Evolutionary conservation across 2,113 vertebrate species (phyloP), one percentile per base, ranked within the genome.

Genomic region (Urocitellus parryii): DNA sequence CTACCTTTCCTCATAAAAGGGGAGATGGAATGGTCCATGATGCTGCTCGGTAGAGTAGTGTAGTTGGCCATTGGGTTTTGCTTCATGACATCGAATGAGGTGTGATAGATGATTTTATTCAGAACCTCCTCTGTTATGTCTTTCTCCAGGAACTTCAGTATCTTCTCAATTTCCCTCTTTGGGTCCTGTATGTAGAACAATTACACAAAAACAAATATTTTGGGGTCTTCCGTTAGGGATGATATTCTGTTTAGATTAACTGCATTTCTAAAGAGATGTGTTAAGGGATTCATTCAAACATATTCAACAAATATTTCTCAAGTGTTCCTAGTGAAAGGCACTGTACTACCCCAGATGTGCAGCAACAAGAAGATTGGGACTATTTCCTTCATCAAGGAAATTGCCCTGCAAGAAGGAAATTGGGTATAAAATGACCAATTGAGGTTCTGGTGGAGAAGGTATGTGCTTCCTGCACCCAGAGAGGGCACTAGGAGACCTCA

Each of bases 61-160:
- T 98, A 99, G 96, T 99, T 99, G 79, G 98, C 94, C 87, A 98
- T 97, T 34, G 98, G 98, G 93, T 99, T 99, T 42, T 98, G 95
- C 96, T 98, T 99, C 99, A 99, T 99, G 12, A 98, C 97, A 48
- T 99, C 98, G 95, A 99, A 99, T 32, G 98, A 98, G 0, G 98
- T 98, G 56, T 96, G 95, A 76, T 97, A 87, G 68, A 97, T 42
- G 37, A 99, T 98, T 84, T 91, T 98, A 5, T 97, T 96, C 89
- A 98, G 92, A 17, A 97, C 96, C 61, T 83, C 98, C 29, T 97
- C 95, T 0, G 95, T 13, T 48, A 98, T 6, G 13, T 99, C 97
- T 95, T 99, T 98, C 77, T 98, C 98, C 68, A 99, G 98, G 89
- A 99, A 99, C 37, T 78, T 94, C 90, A 99, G 95, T 58, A 99